Evolutionary conservation across 2,113 vertebrate genomes (phyloP).

Genomic region (Trichomycterus rosablanca): DNA sequence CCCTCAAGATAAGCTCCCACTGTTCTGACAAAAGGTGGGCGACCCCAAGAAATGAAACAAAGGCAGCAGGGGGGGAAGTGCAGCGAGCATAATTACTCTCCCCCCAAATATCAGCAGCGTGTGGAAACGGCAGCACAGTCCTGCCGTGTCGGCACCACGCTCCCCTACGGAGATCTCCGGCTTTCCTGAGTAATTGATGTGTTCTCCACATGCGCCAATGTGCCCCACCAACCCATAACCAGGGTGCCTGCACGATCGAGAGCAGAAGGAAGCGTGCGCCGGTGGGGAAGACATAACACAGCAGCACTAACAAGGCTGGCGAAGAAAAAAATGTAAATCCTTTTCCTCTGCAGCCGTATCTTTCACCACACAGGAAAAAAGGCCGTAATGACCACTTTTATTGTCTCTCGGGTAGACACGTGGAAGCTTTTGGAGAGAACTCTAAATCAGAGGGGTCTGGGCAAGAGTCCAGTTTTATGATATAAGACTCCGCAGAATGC

Average conservation of each 20-base stretch:
- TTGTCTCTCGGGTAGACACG: constrained; percentile 9
- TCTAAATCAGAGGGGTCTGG: constrained; percentile 9
- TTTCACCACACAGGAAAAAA: constrained; percentile 25
- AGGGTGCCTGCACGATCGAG: constrained; percentile 51
- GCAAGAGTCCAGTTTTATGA: constrained; percentile 31
- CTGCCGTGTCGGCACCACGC: constrained; percentile 28
- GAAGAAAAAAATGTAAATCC: neutral
- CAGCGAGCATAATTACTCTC: constrained; percentile 40
- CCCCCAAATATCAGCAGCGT: constrained; percentile 46
- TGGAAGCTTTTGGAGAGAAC: constrained; percentile 6
- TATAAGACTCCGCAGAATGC: neutral
- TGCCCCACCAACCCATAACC: constrained; percentile 47
- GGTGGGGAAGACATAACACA: constrained; percentile 45
- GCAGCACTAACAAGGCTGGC: constrained; percentile 43
- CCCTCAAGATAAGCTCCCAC: neutral
- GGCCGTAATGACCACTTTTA: constrained; percentile 14
- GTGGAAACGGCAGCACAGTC: constrained; percentile 42
- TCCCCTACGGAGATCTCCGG: constrained; percentile 48
- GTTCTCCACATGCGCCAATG: constrained; percentile 59
- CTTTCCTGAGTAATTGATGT: constrained; percentile 52
- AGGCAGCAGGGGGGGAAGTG: constrained; percentile 18
- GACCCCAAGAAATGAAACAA: constrained; percentile 22
- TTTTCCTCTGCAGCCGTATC: neutral
- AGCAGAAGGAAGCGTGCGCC: constrained; percentile 29
- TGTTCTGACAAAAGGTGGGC: neutral